Base-by-base conservation (phyloP, 2,888 invertebrate species). In the Incurvaria masculella region DNA sequence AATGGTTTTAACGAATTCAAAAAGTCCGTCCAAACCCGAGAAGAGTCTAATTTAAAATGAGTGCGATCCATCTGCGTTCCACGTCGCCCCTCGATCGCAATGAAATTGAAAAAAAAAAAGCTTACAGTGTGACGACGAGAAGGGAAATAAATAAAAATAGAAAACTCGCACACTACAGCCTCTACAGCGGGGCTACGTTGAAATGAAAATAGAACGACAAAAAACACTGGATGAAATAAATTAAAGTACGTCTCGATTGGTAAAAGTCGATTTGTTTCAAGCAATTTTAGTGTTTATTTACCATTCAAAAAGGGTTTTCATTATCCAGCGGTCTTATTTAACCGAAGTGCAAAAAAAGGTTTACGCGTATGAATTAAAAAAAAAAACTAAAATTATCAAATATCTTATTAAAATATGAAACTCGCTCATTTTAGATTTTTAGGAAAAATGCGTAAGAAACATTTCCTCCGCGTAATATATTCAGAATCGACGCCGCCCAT, bases 91-190 rank as follows among this genome's bases (percentile, higher is more conserved):
- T 69, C 72, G 75, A 75, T 74, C 72, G 71, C 58, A 59, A 61
- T 68, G 66, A 72, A 75, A 78, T 72, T 74, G 71, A 75, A 76
- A 76, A 70, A 69, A 60, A 60, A 63, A 64, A 68, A 69, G 69
- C 64, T 61, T 48, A 64, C 59, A 57, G 57, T 56, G 33, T 61
- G 14, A 33, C 33, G 33, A 33, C 33, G 33, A 33, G 64, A 57
- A 61, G 64, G 56, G 67, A 69, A 73, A 74, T 73, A 76, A 76
- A 78, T 72, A 76, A 78, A 76, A 76, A 76, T 76, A 76, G 75
- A 75, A 71, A 74, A 69, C 67, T 33, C 33, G 33, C 33, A 75
- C 72, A 73, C 74, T 74, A 73, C 73, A 72, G 72, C 70, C 72
- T 72, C 74, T 74, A 73, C 73, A 72, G 72, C 70, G 74, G 75